Percentiles rank a stretch among this genome's conserved stretches.
phyloP scores from a whole-genome alignment of 2,888 invertebrate genomes.

The Epinotia ramella region DNA sequence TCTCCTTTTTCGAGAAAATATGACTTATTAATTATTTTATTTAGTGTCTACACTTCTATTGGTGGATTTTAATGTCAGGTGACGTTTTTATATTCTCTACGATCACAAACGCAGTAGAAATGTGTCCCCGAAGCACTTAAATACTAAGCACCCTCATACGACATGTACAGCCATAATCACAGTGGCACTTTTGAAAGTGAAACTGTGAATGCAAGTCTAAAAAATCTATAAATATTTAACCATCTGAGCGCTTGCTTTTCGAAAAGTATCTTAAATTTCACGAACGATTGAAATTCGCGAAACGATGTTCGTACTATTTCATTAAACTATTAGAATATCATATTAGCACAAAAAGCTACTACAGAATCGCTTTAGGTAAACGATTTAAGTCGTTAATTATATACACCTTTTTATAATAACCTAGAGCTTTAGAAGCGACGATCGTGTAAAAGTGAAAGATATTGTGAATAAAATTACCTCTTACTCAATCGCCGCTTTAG shows the following conservation, averaged over 20 bases:
- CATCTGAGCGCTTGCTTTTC: not conserved
- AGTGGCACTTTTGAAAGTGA: not conserved
- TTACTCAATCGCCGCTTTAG: constrained; percentile 3
- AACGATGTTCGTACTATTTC: not conserved
- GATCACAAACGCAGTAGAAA: not conserved
- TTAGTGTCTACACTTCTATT: no score
- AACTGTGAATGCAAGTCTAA: not conserved
- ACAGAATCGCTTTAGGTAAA: constrained; percentile 1
- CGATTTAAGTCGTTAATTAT: constrained; percentile 26
- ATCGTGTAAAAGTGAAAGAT: not conserved
- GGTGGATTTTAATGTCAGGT: not conserved
- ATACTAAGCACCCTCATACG: not conserved
- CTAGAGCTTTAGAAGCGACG: not conserved
- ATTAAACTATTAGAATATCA: not conserved
- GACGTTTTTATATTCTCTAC: no score
- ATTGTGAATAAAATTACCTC: not conserved
- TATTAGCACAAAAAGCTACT: constrained; percentile 9
- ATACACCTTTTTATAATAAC: constrained; percentile 4
- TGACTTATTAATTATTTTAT: no score
- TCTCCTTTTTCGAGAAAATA: no score
- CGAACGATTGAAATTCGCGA: not conserved
- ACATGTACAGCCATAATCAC: not conserved
- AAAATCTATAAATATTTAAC: not conserved
- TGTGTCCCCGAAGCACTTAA: not conserved
- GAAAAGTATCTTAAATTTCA: not conserved